phyloP scores from a whole-genome alignment of 2,797 vertebrate genomes.

The Phrynocephalus forsythii region DNA sequence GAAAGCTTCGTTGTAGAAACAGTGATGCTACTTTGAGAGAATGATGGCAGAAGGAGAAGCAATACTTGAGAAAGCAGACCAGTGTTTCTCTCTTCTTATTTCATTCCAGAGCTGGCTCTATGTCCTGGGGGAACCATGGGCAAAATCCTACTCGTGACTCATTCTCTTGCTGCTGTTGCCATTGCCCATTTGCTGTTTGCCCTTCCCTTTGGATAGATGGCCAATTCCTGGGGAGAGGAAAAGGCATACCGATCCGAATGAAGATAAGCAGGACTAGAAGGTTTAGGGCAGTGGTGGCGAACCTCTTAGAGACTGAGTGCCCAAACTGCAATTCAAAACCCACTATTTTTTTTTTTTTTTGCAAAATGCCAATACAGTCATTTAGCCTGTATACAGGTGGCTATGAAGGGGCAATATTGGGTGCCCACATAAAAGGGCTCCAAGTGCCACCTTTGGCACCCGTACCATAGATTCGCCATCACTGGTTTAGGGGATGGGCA shows the following conservation, averaged over 20 bases:
- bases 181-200: not conserved
- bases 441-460: too few species aligned
- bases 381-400: too few species aligned
- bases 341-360: too few species aligned
- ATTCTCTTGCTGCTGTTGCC: not conserved
- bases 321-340: too few species aligned
- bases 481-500: not conserved
- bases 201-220: not conserved
- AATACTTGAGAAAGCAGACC: constrained; percentile 31
- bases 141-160: not conserved
- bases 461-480: too few species aligned
- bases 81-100: constrained; percentile 14
- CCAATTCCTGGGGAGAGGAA: not conserved
- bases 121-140: not conserved
- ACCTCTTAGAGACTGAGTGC: too few species aligned
- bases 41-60: constrained; percentile 31
- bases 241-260: not conserved
- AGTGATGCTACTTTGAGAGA: constrained; percentile 11
- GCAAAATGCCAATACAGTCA: too few species aligned
- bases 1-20: not conserved
- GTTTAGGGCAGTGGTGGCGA: too few species aligned
- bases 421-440: too few species aligned
- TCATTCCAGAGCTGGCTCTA: not conserved
- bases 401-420: too few species aligned
- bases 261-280: not conserved